Base-by-base conservation (phyloP, 2,888 invertebrate species). In the Dione juno region DNA sequence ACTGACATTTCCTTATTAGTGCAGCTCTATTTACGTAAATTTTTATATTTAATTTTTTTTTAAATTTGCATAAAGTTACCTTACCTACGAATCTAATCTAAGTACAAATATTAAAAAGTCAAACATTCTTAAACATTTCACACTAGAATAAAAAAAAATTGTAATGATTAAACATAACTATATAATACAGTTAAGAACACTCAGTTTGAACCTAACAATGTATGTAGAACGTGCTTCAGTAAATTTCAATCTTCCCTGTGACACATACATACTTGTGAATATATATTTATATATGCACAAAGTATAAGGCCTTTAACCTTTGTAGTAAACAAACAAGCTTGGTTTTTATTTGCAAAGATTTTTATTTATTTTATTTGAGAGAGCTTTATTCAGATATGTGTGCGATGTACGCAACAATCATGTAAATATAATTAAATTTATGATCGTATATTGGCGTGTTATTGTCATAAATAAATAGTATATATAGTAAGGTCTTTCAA, bases 301-400 rank as follows among this genome's bases (percentile, higher is more conserved):
- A 40, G 57, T 41, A 73, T 68, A 66, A 72, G 64, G 70, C 64
- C 64, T 72, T 72, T 72, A 66, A 72, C 66, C 72, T 69, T 63
- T 28, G 54, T 14, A 40, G 69, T 67, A 72, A 69, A 72, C 45
- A 67, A 72, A 67, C 43, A 45, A 43, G 50, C 13, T 50, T 37
- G 14, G 16, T 66, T 64, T 63, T 61, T 61, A 35, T 68, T 67
- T 71, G 45, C 52, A 43, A 53, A 61, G 28, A 3, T 13, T 61
- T 45, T 45, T 61, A 61, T 61, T 35, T 45, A 9, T 61, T 45
- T 67, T 67, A 45, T 57, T 35, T 66, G 28, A 43, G 13, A 41
- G 28, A 52, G 66, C 43, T 70, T 54, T 54, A 40, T 19, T n/a
- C 45, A 14, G 58, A 69, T 43, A 59, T 52, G 14, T 50, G 48